These are phyloP conservation scores for Drosophila baimaii DNA, from an alignment of 1,140 invertebrate species.

Conservation along the genomic window DNA sequence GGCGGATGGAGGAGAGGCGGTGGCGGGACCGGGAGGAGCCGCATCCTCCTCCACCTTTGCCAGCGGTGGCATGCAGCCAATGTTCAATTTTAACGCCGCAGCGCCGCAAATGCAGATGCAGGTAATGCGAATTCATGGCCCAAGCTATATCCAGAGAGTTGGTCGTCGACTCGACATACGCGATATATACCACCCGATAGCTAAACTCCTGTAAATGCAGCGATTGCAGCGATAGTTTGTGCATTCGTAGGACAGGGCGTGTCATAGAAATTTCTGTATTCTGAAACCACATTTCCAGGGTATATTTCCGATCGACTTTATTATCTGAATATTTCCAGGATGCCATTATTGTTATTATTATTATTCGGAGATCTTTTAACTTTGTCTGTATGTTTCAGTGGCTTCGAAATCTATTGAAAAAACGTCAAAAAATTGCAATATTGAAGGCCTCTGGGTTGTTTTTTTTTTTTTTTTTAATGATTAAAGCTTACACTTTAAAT, in stretches of 20 bases:
- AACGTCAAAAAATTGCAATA: no score
- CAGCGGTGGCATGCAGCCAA: conserved; percentile 20
- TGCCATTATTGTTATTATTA: no score
- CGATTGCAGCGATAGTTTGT: background rate
- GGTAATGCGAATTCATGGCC: conserved; percentile 58
- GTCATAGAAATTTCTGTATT: conserved; percentile 18
- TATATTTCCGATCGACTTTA: background rate
- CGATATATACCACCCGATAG: conserved; percentile 17
- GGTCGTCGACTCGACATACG: conserved; percentile 28
- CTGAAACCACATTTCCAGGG: background rate
- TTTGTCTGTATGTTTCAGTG: no score
- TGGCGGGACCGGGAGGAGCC: conserved; percentile 1
- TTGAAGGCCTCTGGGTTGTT: no score
- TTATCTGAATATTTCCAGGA: background rate
- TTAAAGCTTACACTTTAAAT: no score
- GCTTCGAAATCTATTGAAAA: no score
- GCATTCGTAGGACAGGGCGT: background rate
- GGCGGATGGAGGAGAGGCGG: conserved; percentile 2
- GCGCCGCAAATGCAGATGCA: conserved; percentile 54
- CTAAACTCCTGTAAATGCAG: background rate
- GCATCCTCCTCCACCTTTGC: conserved; percentile 1
- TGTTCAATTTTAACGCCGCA: conserved; percentile 55
- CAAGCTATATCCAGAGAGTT: conserved; percentile 17
- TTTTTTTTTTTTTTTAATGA: no score
- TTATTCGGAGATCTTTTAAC: background rate